These are phyloP conservation scores for Lysiphlebus fabarum DNA, from an alignment of 1,140 invertebrate genomes.

Conservation along the genomic window DNA sequence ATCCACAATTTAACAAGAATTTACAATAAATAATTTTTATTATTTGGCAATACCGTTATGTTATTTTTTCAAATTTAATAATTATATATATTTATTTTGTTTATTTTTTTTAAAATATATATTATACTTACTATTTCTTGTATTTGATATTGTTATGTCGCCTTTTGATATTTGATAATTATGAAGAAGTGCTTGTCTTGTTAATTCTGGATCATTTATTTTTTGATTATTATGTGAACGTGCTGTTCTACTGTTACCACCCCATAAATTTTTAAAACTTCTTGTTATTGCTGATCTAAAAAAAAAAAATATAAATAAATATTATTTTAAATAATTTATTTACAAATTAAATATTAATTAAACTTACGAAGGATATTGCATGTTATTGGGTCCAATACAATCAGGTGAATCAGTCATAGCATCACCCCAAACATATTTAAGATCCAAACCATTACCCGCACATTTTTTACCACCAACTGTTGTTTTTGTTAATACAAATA, in stretches of 20 bases:
- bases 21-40: constrained; percentile 3
- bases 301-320: constrained; percentile 26
- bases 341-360: constrained; percentile 9
- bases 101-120: too few species aligned
- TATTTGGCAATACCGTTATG: constrained; percentile 26
- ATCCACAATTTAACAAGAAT: constrained; percentile 2
- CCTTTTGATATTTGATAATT: constrained; percentile 47
- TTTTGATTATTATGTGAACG: constrained; percentile 56
- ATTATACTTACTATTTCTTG: constrained; percentile 42
- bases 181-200: constrained; percentile 64
- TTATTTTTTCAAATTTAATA: background rate
- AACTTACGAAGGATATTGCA: constrained; percentile 77
- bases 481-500: constrained; percentile 22
- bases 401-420: constrained; percentile 71
- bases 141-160: constrained; percentile 44
- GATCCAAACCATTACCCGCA: constrained; percentile 56
- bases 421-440: constrained; percentile 83
- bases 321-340: background rate
- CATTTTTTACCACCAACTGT: constrained; percentile 49
- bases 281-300: constrained; percentile 64
- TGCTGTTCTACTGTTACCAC: constrained; percentile 60
- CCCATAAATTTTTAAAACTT: constrained; percentile 61
- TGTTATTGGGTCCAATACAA: constrained; percentile 75
- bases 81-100: too few species aligned
- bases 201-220: constrained; percentile 68